Conservation (phyloP, 2,797 vertebrate genomes). For the Xerus rutilus region DNA sequence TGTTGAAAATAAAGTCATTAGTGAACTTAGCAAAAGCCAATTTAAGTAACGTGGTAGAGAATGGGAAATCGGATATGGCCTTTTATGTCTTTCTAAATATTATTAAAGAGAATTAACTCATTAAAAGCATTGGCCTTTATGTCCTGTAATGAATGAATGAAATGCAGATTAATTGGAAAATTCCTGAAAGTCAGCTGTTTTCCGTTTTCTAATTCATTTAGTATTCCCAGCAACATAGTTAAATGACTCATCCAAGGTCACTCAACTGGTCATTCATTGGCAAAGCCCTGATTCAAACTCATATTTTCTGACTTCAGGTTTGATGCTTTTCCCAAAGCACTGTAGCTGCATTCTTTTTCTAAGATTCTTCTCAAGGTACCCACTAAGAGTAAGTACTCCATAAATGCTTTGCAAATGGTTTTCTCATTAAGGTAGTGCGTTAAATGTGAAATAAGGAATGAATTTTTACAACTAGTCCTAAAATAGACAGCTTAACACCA, state of each 20-base stretch:
- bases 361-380: slow-evolving; percentile 58
- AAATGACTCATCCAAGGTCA: slow-evolving; percentile 57
- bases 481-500: slow-evolving; percentile 72
- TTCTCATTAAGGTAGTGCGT: slow-evolving; percentile 74
- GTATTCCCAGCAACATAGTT: slow-evolving; percentile 36
- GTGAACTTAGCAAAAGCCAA: slow-evolving; percentile 13
- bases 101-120: slow-evolving; percentile 53
- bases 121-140: neutral
- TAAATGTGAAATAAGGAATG: slow-evolving; percentile 73
- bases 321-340: slow-evolving; percentile 5
- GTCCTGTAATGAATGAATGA: neutral
- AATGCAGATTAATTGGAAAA: slow-evolving; percentile 7
- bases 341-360: slow-evolving; percentile 35
- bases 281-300: slow-evolving; percentile 36
- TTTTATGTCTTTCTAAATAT: slow-evolving; percentile 43
- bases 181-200: slow-evolving; percentile 51
- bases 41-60: neutral
- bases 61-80: neutral
- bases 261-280: slow-evolving; percentile 18
- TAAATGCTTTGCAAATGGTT: slow-evolving; percentile 72
- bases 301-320: slow-evolving; percentile 52
- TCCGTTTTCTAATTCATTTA: slow-evolving; percentile 33
- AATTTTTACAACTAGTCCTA: slow-evolving; percentile 78
- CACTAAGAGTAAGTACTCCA: slow-evolving; percentile 63
- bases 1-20: slow-evolving; percentile 26